These are phyloP conservation scores for Geodia barretti DNA, from an alignment of 37 sponge, comb jelly and placozoan species.

Conservation along the genomic window DNA sequence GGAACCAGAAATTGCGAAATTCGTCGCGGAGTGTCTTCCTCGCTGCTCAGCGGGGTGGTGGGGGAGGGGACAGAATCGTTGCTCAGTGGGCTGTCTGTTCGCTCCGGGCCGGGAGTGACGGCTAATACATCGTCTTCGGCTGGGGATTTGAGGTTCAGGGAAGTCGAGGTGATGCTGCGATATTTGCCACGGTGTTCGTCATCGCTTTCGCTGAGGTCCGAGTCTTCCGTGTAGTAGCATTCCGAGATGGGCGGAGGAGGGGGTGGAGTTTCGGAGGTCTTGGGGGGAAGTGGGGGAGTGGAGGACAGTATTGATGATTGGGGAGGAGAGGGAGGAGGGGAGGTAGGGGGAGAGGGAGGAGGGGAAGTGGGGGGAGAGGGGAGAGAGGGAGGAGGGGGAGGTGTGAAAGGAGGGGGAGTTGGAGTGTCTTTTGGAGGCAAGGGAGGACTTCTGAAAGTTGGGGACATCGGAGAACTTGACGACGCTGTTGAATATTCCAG, in stretches of 20 bases:
- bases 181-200: background rate
- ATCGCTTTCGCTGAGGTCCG: background rate
- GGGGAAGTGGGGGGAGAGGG: background rate
- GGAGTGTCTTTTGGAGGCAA: slow-evolving; percentile 9
- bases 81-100: background rate
- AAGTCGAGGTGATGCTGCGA: slow-evolving; percentile 1
- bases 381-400: slow-evolving; percentile 2
- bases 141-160: background rate
- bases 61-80: background rate
- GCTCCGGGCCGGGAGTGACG: too few relatives aligned
- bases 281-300: slow-evolving; percentile 20
- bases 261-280: background rate
- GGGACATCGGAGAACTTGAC: background rate
- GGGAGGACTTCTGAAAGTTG: background rate
- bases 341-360: slow-evolving; percentile 6
- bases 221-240: background rate
- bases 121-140: background rate
- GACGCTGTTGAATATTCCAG: background rate
- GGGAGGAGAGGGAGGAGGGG: background rate
- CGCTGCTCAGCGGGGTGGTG: background rate
- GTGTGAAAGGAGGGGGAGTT: background rate
- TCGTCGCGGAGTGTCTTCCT: background rate
- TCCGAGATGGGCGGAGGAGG: slow-evolving; percentile 21
- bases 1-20: background rate
- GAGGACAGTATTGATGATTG: background rate